Evolutionary conservation across 1,140 invertebrate genomes (phyloP).

Genomic region (Lepidurus apus): DNA sequence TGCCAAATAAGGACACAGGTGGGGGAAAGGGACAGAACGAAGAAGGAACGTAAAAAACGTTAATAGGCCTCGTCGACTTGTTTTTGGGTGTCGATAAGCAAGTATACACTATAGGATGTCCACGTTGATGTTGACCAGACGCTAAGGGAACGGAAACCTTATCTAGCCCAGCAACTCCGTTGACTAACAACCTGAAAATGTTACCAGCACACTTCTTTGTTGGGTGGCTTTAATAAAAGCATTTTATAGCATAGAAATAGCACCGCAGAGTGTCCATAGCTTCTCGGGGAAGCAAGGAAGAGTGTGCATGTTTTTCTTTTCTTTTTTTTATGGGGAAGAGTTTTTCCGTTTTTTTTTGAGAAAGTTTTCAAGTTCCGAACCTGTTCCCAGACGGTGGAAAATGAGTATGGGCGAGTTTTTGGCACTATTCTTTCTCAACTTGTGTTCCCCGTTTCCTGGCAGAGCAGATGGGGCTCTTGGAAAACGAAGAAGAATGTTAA

Average conservation of each 20-base stretch:
- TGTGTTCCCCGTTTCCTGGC: neutral
- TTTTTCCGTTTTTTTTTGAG: too few relatives aligned
- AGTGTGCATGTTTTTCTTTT: too few relatives aligned
- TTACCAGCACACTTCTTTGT: neutral
- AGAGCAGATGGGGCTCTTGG: slow-evolving; percentile 1
- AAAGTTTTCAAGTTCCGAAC: neutral
- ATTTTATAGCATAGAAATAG: too few relatives aligned
- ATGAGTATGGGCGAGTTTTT: neutral
- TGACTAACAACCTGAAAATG: slow-evolving; percentile 9
- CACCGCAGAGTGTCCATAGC: too few relatives aligned
- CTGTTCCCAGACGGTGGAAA: neutral
- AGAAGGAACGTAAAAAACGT: neutral
- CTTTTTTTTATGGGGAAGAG: too few relatives aligned
- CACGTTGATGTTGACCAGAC: neutral
- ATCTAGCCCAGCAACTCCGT: neutral
- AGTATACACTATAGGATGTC: neutral
- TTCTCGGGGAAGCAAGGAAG: too few relatives aligned
- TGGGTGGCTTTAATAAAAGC: too few relatives aligned
- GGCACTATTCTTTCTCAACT: neutral
- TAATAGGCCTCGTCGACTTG: neutral
- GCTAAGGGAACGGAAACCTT: neutral
- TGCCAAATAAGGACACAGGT: neutral
- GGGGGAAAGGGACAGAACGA: neutral
- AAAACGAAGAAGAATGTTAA: neutral
- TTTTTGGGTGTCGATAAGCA: neutral